phyloP scores from a whole-genome alignment of 2,113 vertebrate species.

The Hassar affinis region DNA sequence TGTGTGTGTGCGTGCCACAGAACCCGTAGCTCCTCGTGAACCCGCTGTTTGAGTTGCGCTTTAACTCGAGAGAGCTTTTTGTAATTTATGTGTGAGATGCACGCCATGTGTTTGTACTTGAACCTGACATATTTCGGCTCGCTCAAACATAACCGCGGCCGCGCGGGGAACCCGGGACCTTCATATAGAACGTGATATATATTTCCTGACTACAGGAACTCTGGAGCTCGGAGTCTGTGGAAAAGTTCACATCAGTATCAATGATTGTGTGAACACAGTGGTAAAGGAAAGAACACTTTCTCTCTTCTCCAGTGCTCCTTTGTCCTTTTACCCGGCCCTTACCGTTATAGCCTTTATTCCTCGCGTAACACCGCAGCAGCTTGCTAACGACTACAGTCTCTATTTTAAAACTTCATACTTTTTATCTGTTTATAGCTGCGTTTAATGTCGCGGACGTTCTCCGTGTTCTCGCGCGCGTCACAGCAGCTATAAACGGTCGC shows the following conservation, averaged over 20 bases:
- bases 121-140: conserved; percentile 30
- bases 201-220: conserved; percentile 49
- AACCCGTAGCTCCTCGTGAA: background rate
- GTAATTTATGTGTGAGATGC: conserved; percentile 35
- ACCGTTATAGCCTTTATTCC: no score
- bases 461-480: background rate
- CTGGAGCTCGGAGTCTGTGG: conserved; percentile 16
- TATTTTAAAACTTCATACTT: background rate
- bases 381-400: background rate
- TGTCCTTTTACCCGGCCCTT: background rate
- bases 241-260: conserved; percentile 33
- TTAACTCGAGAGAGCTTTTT: conserved; percentile 29
- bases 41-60: background rate
- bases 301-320: background rate
- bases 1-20: background rate
- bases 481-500: background rate
- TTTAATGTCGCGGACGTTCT: background rate
- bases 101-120: conserved; percentile 52
- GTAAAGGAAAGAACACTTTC: conserved; percentile 17
- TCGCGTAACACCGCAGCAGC: background rate
- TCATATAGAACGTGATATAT: conserved; percentile 43
- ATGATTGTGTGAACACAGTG: conserved; percentile 29
- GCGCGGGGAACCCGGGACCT: conserved; percentile 31
- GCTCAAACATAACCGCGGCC: conserved; percentile 28
- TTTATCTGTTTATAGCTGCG: background rate